Conservation (phyloP, 1,140 invertebrate genomes). For the Rhyzopertha dominica region DNA sequence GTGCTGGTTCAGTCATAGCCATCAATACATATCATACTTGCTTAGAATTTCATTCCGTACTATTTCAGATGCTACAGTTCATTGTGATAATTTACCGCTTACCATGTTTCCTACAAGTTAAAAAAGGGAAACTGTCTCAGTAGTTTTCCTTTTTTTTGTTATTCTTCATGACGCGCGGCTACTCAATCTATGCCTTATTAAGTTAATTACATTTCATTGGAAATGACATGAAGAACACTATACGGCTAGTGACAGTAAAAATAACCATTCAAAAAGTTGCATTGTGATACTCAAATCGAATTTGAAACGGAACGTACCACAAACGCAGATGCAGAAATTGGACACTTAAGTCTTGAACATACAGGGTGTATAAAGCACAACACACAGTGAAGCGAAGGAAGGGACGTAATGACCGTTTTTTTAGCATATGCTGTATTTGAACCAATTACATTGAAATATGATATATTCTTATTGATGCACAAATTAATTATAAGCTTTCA, state of each 20-base stretch:
- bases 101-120: neutral
- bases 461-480: slow-evolving; percentile 23
- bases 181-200: slow-evolving; percentile 24
- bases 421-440: slow-evolving; percentile 11
- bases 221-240: too few species aligned
- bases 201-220: too few species aligned
- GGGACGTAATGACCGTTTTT: neutral
- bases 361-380: too few species aligned
- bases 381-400: neutral
- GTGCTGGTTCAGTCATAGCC: slow-evolving; percentile 55
- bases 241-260: slow-evolving; percentile 8
- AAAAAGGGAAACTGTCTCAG: too few species aligned
- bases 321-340: slow-evolving; percentile 13
- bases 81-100: too few species aligned
- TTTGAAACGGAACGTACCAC: slow-evolving; percentile 22
- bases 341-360: too few species aligned
- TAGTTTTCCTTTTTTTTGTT: too few species aligned
- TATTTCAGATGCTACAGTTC: too few species aligned
- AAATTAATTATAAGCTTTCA: slow-evolving; percentile 37
- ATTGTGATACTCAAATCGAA: slow-evolving; percentile 33
- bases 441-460: neutral
- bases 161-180: too few species aligned
- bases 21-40: slow-evolving; percentile 21
- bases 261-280: slow-evolving; percentile 13
- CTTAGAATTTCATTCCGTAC: slow-evolving; percentile 5